Base-by-base conservation (phyloP, 35 echinoderm and acorn worm genomes). In the Hemicentrotus pulcherrimus region DNA sequence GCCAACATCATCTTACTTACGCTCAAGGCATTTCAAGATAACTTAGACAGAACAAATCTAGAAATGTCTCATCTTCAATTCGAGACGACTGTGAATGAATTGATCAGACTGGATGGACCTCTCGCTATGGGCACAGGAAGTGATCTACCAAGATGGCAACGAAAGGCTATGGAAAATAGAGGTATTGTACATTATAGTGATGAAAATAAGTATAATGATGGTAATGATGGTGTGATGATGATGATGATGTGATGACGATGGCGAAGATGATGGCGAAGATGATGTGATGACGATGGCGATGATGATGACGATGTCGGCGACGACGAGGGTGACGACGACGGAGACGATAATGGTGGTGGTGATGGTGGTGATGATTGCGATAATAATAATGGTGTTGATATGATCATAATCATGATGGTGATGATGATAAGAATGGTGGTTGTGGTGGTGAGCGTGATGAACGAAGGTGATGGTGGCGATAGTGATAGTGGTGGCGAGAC, bases 1-100 rank as follows among this genome's bases (percentile, higher is more conserved):
- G 12, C 50, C 11, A 55, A 55, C 10, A 9, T 55, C 85, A 28
- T 24, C 4, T 28, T 24, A 31, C 4, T 28, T 24, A 31, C 31
- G 22, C 31, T 86, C 22, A 86, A 86, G 85, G 22, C 85, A 92
- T 35, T 22, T 22, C 22, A 92, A 19, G 28, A n/a, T 35, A 88
- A 88, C 30, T 32, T 9, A 32, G 10, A 59, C 11, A 59, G 9
- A 59, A 59, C 8, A 55, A 59, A 59, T 14, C 11, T 11, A 59
- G 19, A 78, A 28, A 99, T 99, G 98, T 95, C 98, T 32, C 91
- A 99, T 92, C 91, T 97, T 22, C 98, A 99, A 92, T 99, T 96
- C 95, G 98, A 99, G 48, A 48, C 96, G 8, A 88, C 86, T 31
- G 31, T 99, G 5, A 95, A 95, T 92, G 96, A 96, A 48, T 31